Evolutionary conservation across 2,888 invertebrate genomes (phyloP), one percentile per base, ranked within the genome.

Genomic region (Epicampocera succincta): DNA sequence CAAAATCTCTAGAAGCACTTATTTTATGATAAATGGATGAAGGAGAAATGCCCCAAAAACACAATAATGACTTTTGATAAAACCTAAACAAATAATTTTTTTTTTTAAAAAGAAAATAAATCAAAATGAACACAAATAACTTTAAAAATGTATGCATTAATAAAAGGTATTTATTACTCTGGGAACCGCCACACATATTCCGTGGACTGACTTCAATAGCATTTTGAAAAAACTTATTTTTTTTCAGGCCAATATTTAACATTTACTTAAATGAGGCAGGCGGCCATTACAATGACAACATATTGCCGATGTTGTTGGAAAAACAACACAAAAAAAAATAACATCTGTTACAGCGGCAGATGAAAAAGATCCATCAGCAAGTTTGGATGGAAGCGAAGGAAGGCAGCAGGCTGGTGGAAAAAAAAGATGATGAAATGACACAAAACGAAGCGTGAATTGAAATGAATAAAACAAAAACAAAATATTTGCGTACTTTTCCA

Each of bases 401-500:
- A 44, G 12, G 46, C 15, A 44, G 66, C 38, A 12, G n/a, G n/a
- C n/a, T n/a, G n/a, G n/a, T n/a, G n/a, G n/a, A n/a, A 69, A 50
- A 58, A n/a, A 46, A 33, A 46, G 4, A 48, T 54, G 44, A 73
- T 72, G 56, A 73, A 76, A 76, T 76, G 80, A 72, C 80, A 72
- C 46, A 72, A 80, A 76, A 76, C 80, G 63, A 80, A 72, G 72
- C 72, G 61, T 61, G 19, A 71, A 33, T 75, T 75, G n/a, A 69
- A 76, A 69, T 15, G 54, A 44, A 44, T 8, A 65, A 56, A 33
- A 25, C 15, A 44, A 54, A 66, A 48, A 68, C 8, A 33, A 46
- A 42, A 40, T 78, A 66, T 78, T 78, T 72, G 66, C 52, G 50
- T 78, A 78, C 66, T 78, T 78, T 78, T 72, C 60, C 78, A 72